Conservation (phyloP, 2,888 invertebrate genomes). For the Stomorhina lunata region DNA sequence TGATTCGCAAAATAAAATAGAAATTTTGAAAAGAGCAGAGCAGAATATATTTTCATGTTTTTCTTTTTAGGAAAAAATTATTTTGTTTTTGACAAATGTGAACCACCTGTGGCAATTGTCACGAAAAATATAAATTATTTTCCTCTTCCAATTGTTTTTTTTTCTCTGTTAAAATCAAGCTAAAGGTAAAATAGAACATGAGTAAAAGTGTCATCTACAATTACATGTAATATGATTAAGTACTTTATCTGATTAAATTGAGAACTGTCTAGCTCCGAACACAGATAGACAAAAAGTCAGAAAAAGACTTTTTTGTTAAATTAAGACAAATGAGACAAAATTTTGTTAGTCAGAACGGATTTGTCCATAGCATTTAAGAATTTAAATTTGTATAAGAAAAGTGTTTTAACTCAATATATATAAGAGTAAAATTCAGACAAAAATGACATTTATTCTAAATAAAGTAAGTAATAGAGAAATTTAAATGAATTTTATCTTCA, state of each 20-base stretch:
- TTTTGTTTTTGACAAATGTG: slow-evolving; percentile 1
- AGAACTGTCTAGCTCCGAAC: too few relatives aligned
- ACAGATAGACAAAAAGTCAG: too few relatives aligned
- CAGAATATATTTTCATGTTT: background rate
- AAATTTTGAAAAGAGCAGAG: background rate
- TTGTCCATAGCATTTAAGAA: too few relatives aligned
- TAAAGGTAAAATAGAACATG: background rate
- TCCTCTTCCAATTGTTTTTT: background rate
- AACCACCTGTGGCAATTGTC: slow-evolving; percentile 37
- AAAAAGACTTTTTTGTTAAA: too few relatives aligned
- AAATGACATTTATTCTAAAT: too few relatives aligned
- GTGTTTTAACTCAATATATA: too few relatives aligned
- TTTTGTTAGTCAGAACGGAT: too few relatives aligned
- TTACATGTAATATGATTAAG: background rate
- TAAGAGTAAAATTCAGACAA: too few relatives aligned
- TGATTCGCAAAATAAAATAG: background rate
- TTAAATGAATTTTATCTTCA: too few relatives aligned
- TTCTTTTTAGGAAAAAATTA: background rate
- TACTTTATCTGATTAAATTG: background rate
- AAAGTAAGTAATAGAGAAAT: too few relatives aligned
- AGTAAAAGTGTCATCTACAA: slow-evolving; percentile 6
- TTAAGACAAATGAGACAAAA: too few relatives aligned
- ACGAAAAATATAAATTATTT: slow-evolving; percentile 11
- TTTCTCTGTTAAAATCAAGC: background rate
- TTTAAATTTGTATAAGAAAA: too few relatives aligned